Base-by-base conservation (phyloP, 2,113 vertebrate genomes). In the Cebidichthys violaceus region DNA sequence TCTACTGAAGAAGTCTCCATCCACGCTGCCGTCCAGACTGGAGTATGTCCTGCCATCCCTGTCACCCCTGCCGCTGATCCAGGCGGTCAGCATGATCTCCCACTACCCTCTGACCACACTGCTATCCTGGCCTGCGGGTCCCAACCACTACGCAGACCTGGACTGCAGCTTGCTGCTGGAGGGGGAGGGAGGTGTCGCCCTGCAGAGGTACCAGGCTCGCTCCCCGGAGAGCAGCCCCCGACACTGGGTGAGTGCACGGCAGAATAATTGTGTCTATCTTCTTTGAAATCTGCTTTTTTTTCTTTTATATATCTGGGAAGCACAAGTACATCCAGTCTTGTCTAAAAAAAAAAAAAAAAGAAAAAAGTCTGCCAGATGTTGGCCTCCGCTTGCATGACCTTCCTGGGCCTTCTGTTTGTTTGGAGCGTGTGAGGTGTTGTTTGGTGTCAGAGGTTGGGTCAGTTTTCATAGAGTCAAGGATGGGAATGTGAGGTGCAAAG, bases 151-250 rank as follows among this genome's bases (percentile, higher is more conserved):
- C 31, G 83, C 88, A 10, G 79, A 94, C 75, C 87, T 94, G 93
- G 94, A 93, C 43, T 88, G 85, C 91, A 79, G 80, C 54, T 70
- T 94, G 33, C 92, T 94, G 65, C 92, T 91, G 82, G 93, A 94
- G 60, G 91, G 90, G 41, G 94, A 95, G 0, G 93, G 92, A 67
- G 94, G 94, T 0, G 94, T 95, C 59, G 79, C 93, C 81, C 93
- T 96, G 86, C 95, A 96, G 92, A 93, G 95, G 84, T 96, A 95
- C 91, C 95, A 96, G 84, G 80, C 92, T 69, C 93, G 93, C 47
- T 93, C 82, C 59, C 93, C 94, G 0, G 95, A 96, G 59, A 93
- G 91, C 91, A 92, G 84, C 89, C 92, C 93, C 0, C 90, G 85
- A 47, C 93, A 93, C 87, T 94, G 94, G 96, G 96, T 96, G 81